These are phyloP conservation scores for Drosophila tsacasi DNA, from an alignment of 1,140 invertebrate genomes.

Conservation along the genomic window DNA sequence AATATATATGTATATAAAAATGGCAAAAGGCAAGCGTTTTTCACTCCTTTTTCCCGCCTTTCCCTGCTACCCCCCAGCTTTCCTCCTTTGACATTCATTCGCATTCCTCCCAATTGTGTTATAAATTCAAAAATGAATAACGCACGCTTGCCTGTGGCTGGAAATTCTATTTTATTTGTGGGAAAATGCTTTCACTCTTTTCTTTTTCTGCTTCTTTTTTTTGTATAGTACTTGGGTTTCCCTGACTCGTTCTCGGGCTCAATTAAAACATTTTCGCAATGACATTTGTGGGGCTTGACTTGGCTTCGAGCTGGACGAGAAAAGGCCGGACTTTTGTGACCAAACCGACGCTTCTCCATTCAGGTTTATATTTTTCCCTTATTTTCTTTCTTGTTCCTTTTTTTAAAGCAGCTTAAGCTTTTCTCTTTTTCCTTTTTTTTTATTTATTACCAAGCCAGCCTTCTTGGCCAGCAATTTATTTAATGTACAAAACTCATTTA, in stretches of 20 bases:
- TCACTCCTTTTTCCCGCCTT: constrained; percentile 54
- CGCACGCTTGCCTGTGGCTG: constrained; percentile 80
- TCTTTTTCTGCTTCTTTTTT: background rate
- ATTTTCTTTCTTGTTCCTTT: background rate
- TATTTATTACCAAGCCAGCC: constrained; percentile 18
- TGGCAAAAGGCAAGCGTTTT: constrained; percentile 55
- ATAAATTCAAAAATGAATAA: constrained; percentile 84
- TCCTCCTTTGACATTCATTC: constrained; percentile 59
- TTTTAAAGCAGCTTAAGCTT: constrained; percentile 61
- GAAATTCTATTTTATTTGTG: constrained; percentile 79
- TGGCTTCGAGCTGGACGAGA: constrained; percentile 13
- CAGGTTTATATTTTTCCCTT: constrained; percentile 10
- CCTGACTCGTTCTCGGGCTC: constrained; percentile 26
- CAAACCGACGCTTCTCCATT: constrained; percentile 8
- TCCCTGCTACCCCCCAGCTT: background rate
- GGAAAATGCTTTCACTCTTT: constrained; percentile 63
- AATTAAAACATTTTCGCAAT: constrained; percentile 54
- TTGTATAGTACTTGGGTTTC: constrained; percentile 9
- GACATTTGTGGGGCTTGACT: constrained; percentile 48
- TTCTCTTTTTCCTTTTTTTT: background rate
- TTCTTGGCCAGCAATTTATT: constrained; percentile 48
- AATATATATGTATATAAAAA: constrained; percentile 14
- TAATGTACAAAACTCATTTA: constrained; percentile 30
- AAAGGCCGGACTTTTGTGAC: constrained; percentile 15
- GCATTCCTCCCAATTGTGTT: constrained; percentile 79